Conservation (phyloP, 1,140 invertebrate species). For the Apis laboriosa region DNA sequence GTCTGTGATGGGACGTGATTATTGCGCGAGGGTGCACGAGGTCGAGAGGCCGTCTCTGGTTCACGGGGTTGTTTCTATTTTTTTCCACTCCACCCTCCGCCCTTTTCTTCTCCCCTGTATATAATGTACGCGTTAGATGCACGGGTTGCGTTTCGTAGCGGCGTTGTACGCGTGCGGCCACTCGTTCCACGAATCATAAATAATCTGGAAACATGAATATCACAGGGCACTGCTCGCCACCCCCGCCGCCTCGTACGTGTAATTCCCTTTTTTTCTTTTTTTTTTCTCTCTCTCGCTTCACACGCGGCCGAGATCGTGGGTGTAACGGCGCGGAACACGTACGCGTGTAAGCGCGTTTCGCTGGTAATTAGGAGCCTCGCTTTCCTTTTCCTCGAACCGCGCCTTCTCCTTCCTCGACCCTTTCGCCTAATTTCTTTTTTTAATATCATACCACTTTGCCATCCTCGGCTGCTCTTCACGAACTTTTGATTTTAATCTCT, state of each 20-base stretch:
- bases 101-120: conserved; percentile 39
- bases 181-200: conserved; percentile 67
- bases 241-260: conserved; percentile 9
- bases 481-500: no score
- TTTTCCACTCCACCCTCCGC: conserved; percentile 42
- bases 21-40: conserved; percentile 12
- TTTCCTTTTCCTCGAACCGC: neutral
- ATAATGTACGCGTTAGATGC: conserved; percentile 64
- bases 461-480: neutral
- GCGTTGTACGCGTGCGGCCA: conserved; percentile 63
- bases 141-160: conserved; percentile 65
- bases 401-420: neutral
- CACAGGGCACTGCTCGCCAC: conserved; percentile 53
- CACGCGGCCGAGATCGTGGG: conserved; percentile 20
- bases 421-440: neutral
- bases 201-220: conserved; percentile 72
- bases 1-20: no score
- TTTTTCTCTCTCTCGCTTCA: conserved; percentile 5
- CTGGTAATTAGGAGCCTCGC: conserved; percentile 43
- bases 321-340: conserved; percentile 4
- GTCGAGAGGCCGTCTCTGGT: conserved; percentile 20
- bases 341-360: conserved; percentile 27
- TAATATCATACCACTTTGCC: no score
- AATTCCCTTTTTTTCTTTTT: conserved; percentile 16
- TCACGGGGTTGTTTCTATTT: conserved; percentile 45